Conservation (phyloP, 30 jellyfish, hydroid and myxozoan species). For the Chrysaora quinquecirrha region DNA sequence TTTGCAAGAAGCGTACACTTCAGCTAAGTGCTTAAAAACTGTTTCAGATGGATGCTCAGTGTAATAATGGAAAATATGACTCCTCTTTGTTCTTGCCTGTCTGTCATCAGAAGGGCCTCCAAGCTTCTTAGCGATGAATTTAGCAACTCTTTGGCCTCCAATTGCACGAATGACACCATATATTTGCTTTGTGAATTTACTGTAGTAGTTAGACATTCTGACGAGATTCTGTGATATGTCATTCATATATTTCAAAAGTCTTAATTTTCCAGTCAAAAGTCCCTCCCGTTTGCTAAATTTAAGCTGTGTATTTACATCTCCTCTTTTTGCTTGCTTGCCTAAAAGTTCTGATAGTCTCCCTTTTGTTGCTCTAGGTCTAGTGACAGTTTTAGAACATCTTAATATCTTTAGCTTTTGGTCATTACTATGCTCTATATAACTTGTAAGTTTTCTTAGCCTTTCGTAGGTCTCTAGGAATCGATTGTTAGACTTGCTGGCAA, state of each 20-base stretch:
- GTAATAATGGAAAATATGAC: slow-evolving; percentile 18
- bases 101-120: slow-evolving; percentile 28
- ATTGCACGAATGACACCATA: slow-evolving; percentile 11
- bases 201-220: slow-evolving; percentile 5
- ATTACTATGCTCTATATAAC: too few species aligned
- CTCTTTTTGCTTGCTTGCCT: slow-evolving; percentile 1
- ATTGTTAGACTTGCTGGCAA: background rate
- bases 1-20: slow-evolving; percentile 20
- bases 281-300: slow-evolving; percentile 20
- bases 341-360: background rate
- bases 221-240: slow-evolving; percentile 13
- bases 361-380: background rate
- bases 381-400: background rate
- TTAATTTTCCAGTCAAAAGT: slow-evolving; percentile 13
- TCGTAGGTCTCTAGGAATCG: background rate
- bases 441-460: background rate
- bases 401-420: background rate
- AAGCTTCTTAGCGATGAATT: slow-evolving; percentile 10
- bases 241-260: slow-evolving; percentile 23
- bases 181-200: slow-evolving; percentile 27
- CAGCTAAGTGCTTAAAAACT: slow-evolving; percentile 38
- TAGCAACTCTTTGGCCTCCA: slow-evolving; percentile 37
- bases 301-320: background rate
- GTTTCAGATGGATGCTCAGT: slow-evolving; percentile 30
- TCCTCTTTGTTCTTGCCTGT: slow-evolving; percentile 20